phyloP scores from a whole-genome alignment of 2,797 vertebrate species.

The Psittacula echo region DNA sequence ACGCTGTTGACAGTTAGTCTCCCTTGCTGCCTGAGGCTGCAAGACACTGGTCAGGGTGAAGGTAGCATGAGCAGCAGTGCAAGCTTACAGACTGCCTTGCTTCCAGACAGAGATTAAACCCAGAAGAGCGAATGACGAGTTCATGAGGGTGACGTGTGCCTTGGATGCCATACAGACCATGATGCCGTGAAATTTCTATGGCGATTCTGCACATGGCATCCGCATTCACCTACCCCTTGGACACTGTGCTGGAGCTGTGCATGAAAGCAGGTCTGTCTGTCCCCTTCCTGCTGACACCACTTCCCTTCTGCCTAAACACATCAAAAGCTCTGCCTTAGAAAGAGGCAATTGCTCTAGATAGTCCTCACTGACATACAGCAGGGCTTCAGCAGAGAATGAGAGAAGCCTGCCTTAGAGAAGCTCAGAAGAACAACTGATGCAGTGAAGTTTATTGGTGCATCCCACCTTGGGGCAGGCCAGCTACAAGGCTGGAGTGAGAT shows the following conservation, averaged over 20 bases:
- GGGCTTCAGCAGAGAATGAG: neutral
- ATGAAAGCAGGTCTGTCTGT: neutral
- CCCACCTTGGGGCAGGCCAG: neutral
- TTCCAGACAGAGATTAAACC: neutral
- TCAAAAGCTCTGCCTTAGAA: neutral
- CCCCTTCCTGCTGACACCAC: neutral
- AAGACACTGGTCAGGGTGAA: neutral
- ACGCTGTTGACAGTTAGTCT: neutral
- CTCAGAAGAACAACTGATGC: neutral
- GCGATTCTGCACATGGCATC: neutral
- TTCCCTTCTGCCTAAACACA: neutral
- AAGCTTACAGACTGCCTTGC: neutral
- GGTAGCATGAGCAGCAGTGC: neutral
- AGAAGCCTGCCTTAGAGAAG: neutral
- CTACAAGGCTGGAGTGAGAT: neutral
- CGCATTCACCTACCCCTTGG: neutral
- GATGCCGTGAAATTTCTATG: neutral
- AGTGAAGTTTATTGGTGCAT: neutral
- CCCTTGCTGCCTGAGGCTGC: neutral
- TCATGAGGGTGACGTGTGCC: neutral
- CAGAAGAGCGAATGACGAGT: neutral
- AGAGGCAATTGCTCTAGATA: neutral
- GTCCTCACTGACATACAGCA: neutral
- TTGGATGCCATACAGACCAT: neutral
- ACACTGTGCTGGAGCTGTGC: rapidly evolving